Evolutionary conservation across 2,113 vertebrate species (phyloP).

Genomic region (Panurus biarmicus): DNA sequence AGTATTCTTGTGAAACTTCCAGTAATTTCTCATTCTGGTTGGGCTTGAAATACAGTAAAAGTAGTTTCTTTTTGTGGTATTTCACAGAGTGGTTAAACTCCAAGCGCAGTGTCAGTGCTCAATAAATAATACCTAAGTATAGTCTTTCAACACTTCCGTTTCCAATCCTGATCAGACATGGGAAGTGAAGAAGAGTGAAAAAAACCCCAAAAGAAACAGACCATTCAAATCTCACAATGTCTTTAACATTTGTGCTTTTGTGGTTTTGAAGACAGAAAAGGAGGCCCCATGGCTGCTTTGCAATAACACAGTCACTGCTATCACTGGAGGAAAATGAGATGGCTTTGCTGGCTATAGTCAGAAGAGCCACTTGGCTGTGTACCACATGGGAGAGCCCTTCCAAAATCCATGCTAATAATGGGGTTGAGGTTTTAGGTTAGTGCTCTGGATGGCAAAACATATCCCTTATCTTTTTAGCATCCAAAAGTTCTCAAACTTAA

Average conservation of each 20-base stretch:
- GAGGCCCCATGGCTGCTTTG: neutral
- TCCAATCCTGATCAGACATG: neutral
- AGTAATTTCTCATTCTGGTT: slow-evolving; percentile 21
- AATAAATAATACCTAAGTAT: slow-evolving; percentile 23
- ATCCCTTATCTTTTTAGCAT: neutral
- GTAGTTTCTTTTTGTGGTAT: slow-evolving; percentile 10
- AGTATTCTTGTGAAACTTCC: slow-evolving; percentile 40
- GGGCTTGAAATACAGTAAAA: neutral
- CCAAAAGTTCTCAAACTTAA: neutral
- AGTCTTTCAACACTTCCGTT: slow-evolving; percentile 12
- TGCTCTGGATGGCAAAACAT: neutral
- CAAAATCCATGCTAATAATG: neutral
- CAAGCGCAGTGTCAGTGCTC: neutral
- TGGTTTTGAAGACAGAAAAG: neutral
- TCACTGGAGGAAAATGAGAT: neutral
- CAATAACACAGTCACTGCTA: neutral
- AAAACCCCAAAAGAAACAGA: neutral
- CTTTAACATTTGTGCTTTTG: neutral
- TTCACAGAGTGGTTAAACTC: slow-evolving; percentile 3
- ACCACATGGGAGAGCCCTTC: neutral
- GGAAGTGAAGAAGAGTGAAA: neutral
- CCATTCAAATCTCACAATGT: neutral
- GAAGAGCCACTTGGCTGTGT: neutral
- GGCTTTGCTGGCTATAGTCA: neutral
- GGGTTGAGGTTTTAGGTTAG: neutral